Evolutionary conservation across 2,113 vertebrate species (phyloP).

Genomic region (Oreochromis niloticus): DNA sequence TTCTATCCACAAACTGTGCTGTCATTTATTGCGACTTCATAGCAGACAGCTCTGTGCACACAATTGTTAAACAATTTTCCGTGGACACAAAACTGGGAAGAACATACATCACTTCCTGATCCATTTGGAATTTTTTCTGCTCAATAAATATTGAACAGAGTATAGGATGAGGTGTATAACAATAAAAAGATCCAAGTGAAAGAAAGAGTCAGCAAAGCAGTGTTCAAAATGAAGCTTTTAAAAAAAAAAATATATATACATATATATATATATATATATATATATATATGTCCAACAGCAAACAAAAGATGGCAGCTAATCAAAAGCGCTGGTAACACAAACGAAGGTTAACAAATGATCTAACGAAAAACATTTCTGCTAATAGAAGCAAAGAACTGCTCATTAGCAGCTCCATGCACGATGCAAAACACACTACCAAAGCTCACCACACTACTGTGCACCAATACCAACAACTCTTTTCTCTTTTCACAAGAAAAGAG

Average conservation of each 20-base stretch:
- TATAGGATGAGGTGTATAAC: background rate
- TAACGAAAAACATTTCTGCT: background rate
- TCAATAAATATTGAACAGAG: background rate
- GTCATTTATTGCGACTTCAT: background rate
- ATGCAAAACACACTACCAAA: background rate
- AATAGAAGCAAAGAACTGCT: background rate
- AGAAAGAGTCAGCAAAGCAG: background rate
- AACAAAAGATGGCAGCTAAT: background rate
- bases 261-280: no score
- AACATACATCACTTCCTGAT: background rate
- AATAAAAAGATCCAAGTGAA: background rate
- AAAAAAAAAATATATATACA: no score
- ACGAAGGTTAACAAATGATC: background rate
- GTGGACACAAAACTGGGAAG: background rate
- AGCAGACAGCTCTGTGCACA: background rate
- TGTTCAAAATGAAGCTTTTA: background rate
- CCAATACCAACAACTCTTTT: background rate
- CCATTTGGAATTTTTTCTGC: background rate
- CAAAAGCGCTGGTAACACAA: background rate
- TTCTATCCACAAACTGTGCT: background rate
- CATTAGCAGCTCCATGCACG: background rate
- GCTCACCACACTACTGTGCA: background rate
- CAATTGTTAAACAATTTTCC: background rate
- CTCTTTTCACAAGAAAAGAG: background rate
- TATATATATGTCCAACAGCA: background rate